Percentiles rank a stretch among this genome's conserved stretches.
Conservation (phyloP, 2,797 vertebrate genomes). For the Momotus momota region DNA sequence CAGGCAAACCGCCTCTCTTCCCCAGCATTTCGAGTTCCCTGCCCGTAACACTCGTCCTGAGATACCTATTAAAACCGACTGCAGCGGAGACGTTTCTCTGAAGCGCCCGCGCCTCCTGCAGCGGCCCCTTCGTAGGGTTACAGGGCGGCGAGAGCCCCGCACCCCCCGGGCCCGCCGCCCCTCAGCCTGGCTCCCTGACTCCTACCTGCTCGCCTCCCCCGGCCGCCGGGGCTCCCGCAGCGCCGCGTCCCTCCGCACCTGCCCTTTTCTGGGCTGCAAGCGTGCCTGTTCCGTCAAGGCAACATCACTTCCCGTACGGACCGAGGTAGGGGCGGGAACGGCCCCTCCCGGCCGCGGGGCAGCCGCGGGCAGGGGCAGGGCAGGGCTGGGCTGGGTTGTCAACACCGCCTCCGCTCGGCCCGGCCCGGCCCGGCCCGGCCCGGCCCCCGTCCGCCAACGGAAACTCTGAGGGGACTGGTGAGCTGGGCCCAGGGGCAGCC, state of each 20-base stretch:
- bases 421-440: too few relatives aligned
- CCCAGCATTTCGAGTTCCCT: neutral
- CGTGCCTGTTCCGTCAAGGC: slow-evolving; percentile 63
- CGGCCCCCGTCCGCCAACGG: neutral
- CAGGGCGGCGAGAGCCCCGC: too few relatives aligned
- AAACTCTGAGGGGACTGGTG: rapidly evolving
- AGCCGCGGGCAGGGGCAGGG: neutral
- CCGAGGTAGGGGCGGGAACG: neutral
- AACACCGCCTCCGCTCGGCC: neutral
- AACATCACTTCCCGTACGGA: slow-evolving; percentile 80
- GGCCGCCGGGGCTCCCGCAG: neutral
- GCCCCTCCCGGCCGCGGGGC: neutral
- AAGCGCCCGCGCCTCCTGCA: neutral
- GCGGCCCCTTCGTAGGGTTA: neutral
- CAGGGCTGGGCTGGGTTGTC: neutral
- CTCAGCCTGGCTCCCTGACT: neutral
- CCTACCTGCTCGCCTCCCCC: neutral
- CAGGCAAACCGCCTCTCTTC: rapidly evolving
- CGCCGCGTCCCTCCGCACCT: neutral
- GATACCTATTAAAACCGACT: rapidly evolving
- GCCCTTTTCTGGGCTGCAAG: slow-evolving; percentile 30
- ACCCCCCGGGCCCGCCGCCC: neutral
- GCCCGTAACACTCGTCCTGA: neutral
- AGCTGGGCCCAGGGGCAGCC: neutral
- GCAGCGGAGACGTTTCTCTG: neutral